These are phyloP conservation scores for Campylomormyrus tamandua DNA, from an alignment of 2,113 vertebrate species.

Conservation along the genomic window DNA sequence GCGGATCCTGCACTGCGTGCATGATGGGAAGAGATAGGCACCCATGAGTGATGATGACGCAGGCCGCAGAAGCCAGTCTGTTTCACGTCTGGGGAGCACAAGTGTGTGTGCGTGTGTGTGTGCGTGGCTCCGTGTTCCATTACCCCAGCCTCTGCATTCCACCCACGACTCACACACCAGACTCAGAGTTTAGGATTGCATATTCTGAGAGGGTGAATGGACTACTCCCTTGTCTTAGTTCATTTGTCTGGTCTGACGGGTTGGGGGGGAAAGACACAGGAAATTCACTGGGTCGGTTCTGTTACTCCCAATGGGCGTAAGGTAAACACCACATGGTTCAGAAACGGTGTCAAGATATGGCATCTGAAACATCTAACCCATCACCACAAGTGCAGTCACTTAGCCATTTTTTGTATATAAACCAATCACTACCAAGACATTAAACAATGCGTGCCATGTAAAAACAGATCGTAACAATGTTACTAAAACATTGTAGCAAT, in stretches of 20 bases:
- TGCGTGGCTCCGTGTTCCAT: conserved; percentile 30
- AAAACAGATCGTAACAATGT: background rate
- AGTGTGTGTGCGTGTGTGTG: background rate
- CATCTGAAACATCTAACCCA: background rate
- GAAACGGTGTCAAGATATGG: background rate
- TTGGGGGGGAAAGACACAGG: background rate
- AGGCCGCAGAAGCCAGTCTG: conserved; percentile 21
- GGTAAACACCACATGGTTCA: background rate
- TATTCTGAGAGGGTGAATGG: conserved; percentile 32
- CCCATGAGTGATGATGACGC: conserved; percentile 24
- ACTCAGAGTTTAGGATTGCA: conserved; percentile 21
- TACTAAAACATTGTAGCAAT: background rate
- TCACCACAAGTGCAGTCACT: background rate
- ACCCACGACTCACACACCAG: background rate
- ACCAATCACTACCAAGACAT: background rate
- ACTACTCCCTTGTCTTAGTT: conserved; percentile 15
- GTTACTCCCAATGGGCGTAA: too few relatives aligned
- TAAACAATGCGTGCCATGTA: background rate
- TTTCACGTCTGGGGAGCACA: conserved; percentile 25
- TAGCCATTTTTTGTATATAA: background rate
- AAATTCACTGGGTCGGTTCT: background rate
- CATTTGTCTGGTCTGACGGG: background rate
- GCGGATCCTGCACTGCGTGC: background rate
- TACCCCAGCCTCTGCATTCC: background rate
- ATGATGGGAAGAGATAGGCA: conserved; percentile 14